Base-by-base conservation (phyloP, 2,113 vertebrate species). In the Psophia crepitans region DNA sequence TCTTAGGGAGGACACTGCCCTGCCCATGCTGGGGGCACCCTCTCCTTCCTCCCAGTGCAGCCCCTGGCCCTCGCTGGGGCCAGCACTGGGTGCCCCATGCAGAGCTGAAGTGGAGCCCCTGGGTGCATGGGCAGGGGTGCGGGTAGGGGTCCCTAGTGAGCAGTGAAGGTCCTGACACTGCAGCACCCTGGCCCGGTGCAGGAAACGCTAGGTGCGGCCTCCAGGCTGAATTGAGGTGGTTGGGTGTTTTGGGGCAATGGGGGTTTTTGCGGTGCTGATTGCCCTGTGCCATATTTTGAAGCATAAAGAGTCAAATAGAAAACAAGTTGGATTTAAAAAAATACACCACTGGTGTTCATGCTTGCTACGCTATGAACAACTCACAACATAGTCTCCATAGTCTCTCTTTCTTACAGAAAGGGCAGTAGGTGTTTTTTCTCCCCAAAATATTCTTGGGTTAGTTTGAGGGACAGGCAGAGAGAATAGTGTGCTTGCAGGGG, bases 61-160 rank as follows among this genome's bases (percentile, higher is more conserved):
- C 26, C n/a, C 8, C 37, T 39, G 4, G 0, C 10, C 0, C 1
- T 24, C 5, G 0, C 37, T 24, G 46, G 13, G 37, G 13, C 14
- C 65, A 76, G n/a, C 19, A 7, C 4, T 20, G 1, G 0, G 3
- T 57, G 48, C 37, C 43, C 23, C 28, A 57, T 26, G 12, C 41
- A 48, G 46, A 75, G 60, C 91, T 24, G 30, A 60, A 68, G 73
- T 35, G 39, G 41, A 73, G 30, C 33, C 15, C 9, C 24, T 35
- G 27, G 23, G 23, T 27, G 13, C 14, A 2, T 0, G 11, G 49
- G 14, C 64, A 35, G 54, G 49, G 13, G 8, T 69, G 20, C 1
- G 1, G 27, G 15, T 26, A 16, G 8, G n/a, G 8, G 16, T 17
- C 8, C 24, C n/a, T 0, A 0, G 3, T 12, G 46, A 65, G 37